Evolutionary conservation across 2,888 invertebrate genomes (phyloP).

Genomic region (Rotaria sp.): DNA sequence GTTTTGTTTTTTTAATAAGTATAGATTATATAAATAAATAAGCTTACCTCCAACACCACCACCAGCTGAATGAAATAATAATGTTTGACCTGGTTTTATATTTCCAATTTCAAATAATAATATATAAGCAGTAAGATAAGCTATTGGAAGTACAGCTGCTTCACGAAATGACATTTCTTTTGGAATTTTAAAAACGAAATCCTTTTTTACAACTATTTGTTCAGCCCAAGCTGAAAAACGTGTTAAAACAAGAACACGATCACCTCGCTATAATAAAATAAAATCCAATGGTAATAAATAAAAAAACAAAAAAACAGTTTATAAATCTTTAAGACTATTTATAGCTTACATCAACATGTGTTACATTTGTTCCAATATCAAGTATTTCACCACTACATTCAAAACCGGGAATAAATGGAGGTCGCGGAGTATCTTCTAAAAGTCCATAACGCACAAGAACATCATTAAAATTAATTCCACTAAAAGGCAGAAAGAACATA

Average conservation of each 20-base stretch:
- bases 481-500: slow-evolving; percentile 52
- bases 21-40: slow-evolving; percentile 24
- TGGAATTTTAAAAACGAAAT: slow-evolving; percentile 70
- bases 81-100: slow-evolving; percentile 69
- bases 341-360: slow-evolving; percentile 46
- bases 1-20: slow-evolving; percentile 67
- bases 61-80: slow-evolving; percentile 75
- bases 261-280: slow-evolving; percentile 49
- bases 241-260: slow-evolving; percentile 70
- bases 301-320: background rate
- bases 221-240: slow-evolving; percentile 81
- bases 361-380: slow-evolving; percentile 49
- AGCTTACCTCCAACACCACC: slow-evolving; percentile 69
- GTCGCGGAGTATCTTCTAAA: slow-evolving; percentile 76
- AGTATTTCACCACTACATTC: slow-evolving; percentile 69
- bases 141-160: slow-evolving; percentile 75
- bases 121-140: slow-evolving; percentile 76
- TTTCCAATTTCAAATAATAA: slow-evolving; percentile 76
- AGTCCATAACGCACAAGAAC: slow-evolving; percentile 78
- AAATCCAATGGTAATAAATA: slow-evolving; percentile 8
- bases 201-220: slow-evolving; percentile 51
- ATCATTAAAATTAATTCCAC: slow-evolving; percentile 80
- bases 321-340: background rate
- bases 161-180: slow-evolving; percentile 68
- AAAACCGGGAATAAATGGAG: slow-evolving; percentile 74